Conservation (phyloP, 1,140 invertebrate species). For the Drosophila pachea region DNA sequence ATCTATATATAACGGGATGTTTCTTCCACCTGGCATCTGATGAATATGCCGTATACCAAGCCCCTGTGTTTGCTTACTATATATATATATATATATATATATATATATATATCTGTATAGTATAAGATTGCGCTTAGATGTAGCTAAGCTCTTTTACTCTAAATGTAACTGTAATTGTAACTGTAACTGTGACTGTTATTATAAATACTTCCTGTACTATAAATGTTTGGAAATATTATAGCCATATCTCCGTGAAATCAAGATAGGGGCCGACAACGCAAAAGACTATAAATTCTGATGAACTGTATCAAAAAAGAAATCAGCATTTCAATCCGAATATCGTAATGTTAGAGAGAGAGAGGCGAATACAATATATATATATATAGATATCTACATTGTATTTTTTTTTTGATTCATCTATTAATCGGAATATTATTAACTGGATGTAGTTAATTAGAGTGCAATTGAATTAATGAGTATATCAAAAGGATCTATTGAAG, state of each 20-base stretch:
- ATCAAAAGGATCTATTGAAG: neutral
- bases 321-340: conserved; percentile 19
- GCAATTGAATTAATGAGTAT: conserved; percentile 9
- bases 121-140: conserved; percentile 25
- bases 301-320: conserved; percentile 23
- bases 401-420: conserved; percentile 21
- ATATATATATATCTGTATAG: neutral
- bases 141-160: conserved; percentile 30
- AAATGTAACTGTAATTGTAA: conserved; percentile 28
- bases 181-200: conserved; percentile 35
- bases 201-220: conserved; percentile 19
- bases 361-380: neutral
- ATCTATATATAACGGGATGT: neutral
- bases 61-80: neutral
- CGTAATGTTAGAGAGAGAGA: conserved; percentile 13
- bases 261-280: conserved; percentile 19
- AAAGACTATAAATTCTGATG: conserved; percentile 36
- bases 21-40: too few species aligned
- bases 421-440: conserved; percentile 2
- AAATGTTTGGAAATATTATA: conserved; percentile 21
- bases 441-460: conserved; percentile 31
- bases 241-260: conserved; percentile 15
- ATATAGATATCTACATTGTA: neutral
- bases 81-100: neutral
- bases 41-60: too few species aligned